Conservation (phyloP, 2,113 vertebrate species). For the Emydura subglobosa region DNA sequence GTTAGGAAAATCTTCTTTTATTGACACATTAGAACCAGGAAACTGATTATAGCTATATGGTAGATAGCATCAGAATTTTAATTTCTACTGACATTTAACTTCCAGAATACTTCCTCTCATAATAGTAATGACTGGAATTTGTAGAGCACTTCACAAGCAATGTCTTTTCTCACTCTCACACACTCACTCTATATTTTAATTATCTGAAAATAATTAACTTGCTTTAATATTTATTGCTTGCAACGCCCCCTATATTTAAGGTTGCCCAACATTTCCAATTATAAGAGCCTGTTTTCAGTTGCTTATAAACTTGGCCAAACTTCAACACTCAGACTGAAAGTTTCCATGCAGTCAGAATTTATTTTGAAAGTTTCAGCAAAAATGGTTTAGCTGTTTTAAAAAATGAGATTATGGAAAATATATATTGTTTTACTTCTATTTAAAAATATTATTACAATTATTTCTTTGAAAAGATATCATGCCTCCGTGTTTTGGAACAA, state of each 20-base stretch:
- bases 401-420: neutral
- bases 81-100: conserved; percentile 2
- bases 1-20: neutral
- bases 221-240: neutral
- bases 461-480: neutral
- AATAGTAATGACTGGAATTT: neutral
- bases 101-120: neutral
- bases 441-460: neutral
- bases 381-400: neutral
- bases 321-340: neutral
- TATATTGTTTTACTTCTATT: neutral
- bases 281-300: neutral
- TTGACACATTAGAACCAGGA: neutral
- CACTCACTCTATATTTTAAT: neutral
- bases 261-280: neutral
- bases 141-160: neutral
- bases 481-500: neutral
- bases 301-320: neutral
- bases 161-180: neutral
- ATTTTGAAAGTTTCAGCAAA: neutral
- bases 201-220: neutral
- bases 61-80: neutral
- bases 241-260: neutral
- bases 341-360: neutral
- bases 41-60: neutral